Evolutionary conservation across 2,113 vertebrate genomes (phyloP).

Genomic region (human): DNA sequence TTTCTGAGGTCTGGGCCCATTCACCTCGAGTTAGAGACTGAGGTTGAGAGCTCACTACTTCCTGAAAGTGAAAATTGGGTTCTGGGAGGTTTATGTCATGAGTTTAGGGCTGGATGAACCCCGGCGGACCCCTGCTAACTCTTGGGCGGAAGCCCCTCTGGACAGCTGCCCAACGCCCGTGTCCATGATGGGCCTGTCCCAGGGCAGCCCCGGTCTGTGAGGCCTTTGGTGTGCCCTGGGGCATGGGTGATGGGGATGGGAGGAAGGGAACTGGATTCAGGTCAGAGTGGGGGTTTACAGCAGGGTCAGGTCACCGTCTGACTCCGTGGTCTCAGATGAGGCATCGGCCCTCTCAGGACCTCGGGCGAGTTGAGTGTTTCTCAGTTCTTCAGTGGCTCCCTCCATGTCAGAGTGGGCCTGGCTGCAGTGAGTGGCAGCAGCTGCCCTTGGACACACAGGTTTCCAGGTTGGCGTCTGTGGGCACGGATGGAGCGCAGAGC

Average conservation of each 20-base stretch:
- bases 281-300: background rate
- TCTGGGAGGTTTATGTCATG: background rate
- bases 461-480: background rate
- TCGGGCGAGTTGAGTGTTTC: rapidly evolving
- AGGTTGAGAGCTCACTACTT: background rate
- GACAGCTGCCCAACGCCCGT: too few species aligned
- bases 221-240: background rate
- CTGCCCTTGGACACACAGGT: background rate
- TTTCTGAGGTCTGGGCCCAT: background rate
- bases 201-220: background rate
- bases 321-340: background rate
- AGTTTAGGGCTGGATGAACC: too few species aligned
- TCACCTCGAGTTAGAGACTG: background rate
- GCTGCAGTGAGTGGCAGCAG: background rate
- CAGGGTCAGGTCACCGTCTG: rapidly evolving
- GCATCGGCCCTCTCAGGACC: background rate
- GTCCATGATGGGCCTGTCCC: background rate
- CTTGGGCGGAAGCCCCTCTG: background rate
- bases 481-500: background rate
- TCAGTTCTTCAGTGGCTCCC: background rate
- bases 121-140: background rate
- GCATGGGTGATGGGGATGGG: too few species aligned
- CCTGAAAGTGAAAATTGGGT: background rate
- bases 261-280: background rate
- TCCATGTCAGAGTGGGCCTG: background rate